Evolutionary conservation across 2,113 vertebrate genomes (phyloP), one percentile per base, ranked within the genome.

Genomic region (Pluvianellus socialis): DNA sequence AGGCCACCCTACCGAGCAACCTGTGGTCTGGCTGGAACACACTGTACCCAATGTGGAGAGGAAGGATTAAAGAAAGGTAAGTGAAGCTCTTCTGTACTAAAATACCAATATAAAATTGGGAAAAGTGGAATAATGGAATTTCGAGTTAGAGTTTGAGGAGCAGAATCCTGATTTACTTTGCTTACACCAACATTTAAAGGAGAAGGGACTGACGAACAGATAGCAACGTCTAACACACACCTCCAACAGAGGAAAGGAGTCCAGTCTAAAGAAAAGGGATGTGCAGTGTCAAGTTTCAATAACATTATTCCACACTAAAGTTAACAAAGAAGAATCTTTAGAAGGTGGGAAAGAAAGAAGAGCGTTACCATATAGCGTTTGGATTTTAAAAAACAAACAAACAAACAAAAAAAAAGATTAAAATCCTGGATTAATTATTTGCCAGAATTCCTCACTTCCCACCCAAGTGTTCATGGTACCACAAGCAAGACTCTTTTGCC

Each of bases 151-250:
- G n/a, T 71, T 79, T 76, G 79, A 79, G 53, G 23, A 85, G 27
- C 12, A 76, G 30, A 94, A 79, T 79, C 35, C 26, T 33, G 19
- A 66, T 55, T 21, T 67, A 65, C 50, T 75, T 68, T 56, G 28
- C 33, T 74, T 22, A 79, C 5, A 72, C 8, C 38, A 79, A 30
- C 10, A 11, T 10, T 33, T 40, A 74, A 87, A 62, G 27, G n/a
- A 63, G 59, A 70, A 62, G 38, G 9, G 42, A 79, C 58, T 68
- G 30, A 58, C 62, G 83, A 72, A 68, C 5, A 0, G 0, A 70
- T 2, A 58, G 23, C 42, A 90, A 45, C 0, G 2, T 26, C 55
- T 66, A 58, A 58, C 14, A 32, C 0, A 52, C 4, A 38, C 9
- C 33, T 44, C 49, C 68, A 76, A 52, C 4, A 56, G 18, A 63